Conservation (phyloP, 2,797 vertebrate genomes). For the Ceryle rudis region DNA sequence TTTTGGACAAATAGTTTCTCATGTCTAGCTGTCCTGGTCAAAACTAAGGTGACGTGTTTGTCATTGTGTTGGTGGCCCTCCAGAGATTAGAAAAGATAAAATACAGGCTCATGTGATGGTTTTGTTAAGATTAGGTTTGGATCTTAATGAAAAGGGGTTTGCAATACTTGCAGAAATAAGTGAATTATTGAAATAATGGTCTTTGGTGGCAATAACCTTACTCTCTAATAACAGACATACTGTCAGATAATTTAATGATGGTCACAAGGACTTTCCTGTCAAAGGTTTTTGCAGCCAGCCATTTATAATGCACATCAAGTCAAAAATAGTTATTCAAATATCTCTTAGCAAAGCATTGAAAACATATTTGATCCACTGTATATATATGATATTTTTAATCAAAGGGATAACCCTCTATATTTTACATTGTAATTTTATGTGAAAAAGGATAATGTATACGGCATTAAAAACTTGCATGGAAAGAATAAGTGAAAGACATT, state of each 20-base stretch:
- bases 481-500: conserved; percentile 76
- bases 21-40: neutral
- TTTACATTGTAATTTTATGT: conserved; percentile 11
- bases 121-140: neutral
- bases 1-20: neutral
- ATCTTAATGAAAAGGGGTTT: neutral
- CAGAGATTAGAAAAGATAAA: neutral
- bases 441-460: conserved; percentile 11
- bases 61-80: neutral
- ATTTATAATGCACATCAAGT: neutral
- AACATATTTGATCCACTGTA: neutral
- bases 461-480: conserved; percentile 42
- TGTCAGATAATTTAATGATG: neutral
- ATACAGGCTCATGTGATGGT: neutral
- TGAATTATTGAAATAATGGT: neutral
- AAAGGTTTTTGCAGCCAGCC: neutral
- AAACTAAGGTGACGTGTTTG: neutral
- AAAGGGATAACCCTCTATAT: neutral
- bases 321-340: neutral
- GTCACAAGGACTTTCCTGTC: neutral
- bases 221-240: neutral
- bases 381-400: neutral
- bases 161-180: neutral
- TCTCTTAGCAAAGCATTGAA: neutral
- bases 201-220: neutral